A percentile compares a stretch with the other conserved stretches of the same genome.
Conservation (phyloP, 2,888 invertebrate species). For the Arctia plantaginis region DNA sequence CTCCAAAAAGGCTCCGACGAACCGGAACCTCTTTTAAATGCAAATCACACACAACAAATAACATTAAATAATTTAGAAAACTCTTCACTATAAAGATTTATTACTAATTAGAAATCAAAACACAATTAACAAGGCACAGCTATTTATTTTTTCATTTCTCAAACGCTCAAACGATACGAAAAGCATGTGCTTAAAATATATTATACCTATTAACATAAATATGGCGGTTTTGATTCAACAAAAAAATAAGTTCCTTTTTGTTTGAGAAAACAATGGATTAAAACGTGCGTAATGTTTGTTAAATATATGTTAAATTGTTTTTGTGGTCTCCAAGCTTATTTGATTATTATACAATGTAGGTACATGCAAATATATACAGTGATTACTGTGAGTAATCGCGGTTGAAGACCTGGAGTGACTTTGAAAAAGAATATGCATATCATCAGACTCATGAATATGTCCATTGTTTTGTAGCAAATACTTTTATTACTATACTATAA, state of each 20-base stretch:
- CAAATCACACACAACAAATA: slow-evolving; percentile 30
- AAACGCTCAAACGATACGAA: neutral
- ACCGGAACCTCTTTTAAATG: slow-evolving; percentile 28
- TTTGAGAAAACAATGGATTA: slow-evolving; percentile 48
- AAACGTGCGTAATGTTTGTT: slow-evolving; percentile 29
- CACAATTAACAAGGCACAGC: slow-evolving; percentile 32
- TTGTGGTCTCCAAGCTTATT: slow-evolving; percentile 10
- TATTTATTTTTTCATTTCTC: slow-evolving; percentile 12
- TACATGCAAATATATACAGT: neutral
- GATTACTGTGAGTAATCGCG: slow-evolving; percentile 8
- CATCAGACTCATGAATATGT: slow-evolving; percentile 7
- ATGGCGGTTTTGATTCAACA: slow-evolving; percentile 43
- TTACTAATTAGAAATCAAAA: slow-evolving; percentile 40
- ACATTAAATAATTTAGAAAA: slow-evolving; percentile 31
- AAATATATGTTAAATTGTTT: slow-evolving; percentile 34
- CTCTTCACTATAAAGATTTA: slow-evolving; percentile 34
- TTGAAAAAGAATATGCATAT: slow-evolving; percentile 1
- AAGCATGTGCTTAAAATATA: slow-evolving; percentile 20
- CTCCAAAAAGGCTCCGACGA: slow-evolving; percentile 3
- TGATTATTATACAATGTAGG: slow-evolving; percentile 4
- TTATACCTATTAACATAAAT: slow-evolving; percentile 37
- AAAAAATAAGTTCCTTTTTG: slow-evolving; percentile 41
- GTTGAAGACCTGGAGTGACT: slow-evolving; percentile 4
- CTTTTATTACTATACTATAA: too few relatives aligned
- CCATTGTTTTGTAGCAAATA: slow-evolving; percentile 3